phyloP scores from a whole-genome alignment of 2,113 vertebrate species.

The Chrysemys picta region DNA sequence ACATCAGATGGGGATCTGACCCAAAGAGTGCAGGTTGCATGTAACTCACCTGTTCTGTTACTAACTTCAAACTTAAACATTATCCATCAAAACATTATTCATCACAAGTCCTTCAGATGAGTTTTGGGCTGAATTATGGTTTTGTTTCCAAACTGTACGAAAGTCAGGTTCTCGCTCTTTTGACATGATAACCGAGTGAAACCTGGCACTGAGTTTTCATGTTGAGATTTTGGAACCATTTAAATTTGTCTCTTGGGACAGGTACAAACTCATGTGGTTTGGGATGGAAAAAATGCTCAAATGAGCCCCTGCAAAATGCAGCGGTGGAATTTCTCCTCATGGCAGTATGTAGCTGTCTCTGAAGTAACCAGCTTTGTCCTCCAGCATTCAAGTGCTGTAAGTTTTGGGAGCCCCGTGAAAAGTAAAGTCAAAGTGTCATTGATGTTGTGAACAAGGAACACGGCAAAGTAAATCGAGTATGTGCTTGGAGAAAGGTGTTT shows the following conservation, averaged over 20 bases:
- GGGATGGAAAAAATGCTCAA: neutral
- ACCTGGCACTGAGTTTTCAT: neutral
- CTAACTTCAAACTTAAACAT: neutral
- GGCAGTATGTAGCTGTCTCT: neutral
- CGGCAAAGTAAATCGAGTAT: neutral
- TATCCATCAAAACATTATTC: neutral
- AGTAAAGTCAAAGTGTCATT: neutral
- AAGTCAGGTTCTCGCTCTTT: neutral
- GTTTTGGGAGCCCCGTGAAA: neutral
- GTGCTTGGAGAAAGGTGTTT: neutral
- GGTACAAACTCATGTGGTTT: rapidly evolving
- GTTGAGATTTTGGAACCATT: neutral
- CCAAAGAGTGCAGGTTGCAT: neutral
- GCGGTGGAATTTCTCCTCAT: neutral
- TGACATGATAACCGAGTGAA: neutral
- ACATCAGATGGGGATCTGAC: neutral
- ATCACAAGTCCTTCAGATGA: neutral
- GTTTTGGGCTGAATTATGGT: rapidly evolving
- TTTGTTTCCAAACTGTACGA: neutral
- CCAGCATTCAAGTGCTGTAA: neutral
- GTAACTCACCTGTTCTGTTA: neutral
- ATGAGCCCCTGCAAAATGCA: neutral
- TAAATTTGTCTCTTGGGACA: neutral
- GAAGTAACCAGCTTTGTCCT: neutral
- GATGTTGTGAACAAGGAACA: neutral